Conservation (phyloP, 2,888 invertebrate species). For the Empis stercorea region DNA sequence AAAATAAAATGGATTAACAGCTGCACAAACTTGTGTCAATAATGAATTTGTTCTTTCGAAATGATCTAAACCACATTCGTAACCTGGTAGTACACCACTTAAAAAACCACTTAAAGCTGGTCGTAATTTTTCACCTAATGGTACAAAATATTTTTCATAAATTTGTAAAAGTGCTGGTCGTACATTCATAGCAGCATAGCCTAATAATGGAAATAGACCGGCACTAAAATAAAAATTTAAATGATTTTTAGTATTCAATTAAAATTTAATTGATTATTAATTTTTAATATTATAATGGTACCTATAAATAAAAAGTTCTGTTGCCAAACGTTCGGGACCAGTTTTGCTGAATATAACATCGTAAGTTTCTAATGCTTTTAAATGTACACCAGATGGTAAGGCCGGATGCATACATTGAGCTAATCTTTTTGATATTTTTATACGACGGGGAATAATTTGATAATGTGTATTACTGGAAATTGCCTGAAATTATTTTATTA, state of each 20-base stretch:
- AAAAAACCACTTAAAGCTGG: constrained; percentile 79
- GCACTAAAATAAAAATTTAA: constrained; percentile 24
- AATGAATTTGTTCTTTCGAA: constrained; percentile 51
- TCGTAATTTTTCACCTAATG: constrained; percentile 51
- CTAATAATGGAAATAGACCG: constrained; percentile 79
- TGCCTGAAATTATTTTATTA: constrained; percentile 42
- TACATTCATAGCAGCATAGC: constrained; percentile 82
- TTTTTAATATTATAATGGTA: constrained; percentile 25
- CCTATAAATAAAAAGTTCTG: constrained; percentile 74
- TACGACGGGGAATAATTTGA: constrained; percentile 71
- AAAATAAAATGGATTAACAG: constrained; percentile 65
- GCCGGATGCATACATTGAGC: constrained; percentile 92
- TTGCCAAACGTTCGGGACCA: constrained; percentile 64
- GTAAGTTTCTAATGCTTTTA: constrained; percentile 84
- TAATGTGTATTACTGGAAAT: constrained; percentile 66
- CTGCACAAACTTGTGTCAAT: constrained; percentile 45
- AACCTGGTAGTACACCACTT: constrained; percentile 73
- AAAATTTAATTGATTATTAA: not conserved
- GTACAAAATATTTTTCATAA: constrained; percentile 80
- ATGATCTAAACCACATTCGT: constrained; percentile 75
- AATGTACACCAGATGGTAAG: constrained; percentile 79
- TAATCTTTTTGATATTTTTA: constrained; percentile 78
- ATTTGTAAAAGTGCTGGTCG: constrained; percentile 66
- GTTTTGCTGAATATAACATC: constrained; percentile 82
- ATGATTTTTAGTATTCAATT: not conserved